Evolutionary conservation across 2,888 invertebrate species (phyloP).

Genomic region (Caenorhabditis imperialis): DNA sequence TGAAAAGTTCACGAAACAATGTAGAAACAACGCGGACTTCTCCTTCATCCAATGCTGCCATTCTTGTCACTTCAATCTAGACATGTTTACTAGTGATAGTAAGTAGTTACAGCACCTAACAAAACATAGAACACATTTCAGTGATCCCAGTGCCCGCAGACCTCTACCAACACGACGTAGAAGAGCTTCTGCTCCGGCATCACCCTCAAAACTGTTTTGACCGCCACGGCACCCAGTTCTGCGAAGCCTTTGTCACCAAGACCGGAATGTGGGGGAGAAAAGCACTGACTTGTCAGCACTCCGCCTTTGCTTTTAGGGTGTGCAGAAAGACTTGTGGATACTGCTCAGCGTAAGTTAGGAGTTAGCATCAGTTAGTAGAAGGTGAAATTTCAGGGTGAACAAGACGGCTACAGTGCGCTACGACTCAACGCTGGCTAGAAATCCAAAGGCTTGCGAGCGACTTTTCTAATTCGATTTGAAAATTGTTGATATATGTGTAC

Average conservation of each 20-base stretch:
- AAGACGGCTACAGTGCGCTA: constrained; percentile 63
- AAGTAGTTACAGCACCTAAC: too few relatives aligned
- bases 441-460: constrained; percentile 65
- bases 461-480: constrained; percentile 53
- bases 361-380: background rate
- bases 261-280: constrained; percentile 61
- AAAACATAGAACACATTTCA: too few relatives aligned
- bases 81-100: constrained; percentile 62
- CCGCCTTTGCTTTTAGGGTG: constrained; percentile 71
- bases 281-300: constrained; percentile 65
- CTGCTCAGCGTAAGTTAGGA: constrained; percentile 55
- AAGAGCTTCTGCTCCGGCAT: constrained; percentile 61
- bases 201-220: constrained; percentile 65
- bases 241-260: constrained; percentile 63
- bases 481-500: background rate
- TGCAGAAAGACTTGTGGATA: constrained; percentile 72
- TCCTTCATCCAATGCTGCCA: constrained; percentile 73
- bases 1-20: constrained; percentile 66
- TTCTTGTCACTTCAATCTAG: constrained; percentile 70
- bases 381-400: constrained; percentile 52
- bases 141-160: constrained; percentile 60
- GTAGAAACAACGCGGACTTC: constrained; percentile 70
- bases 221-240: constrained; percentile 65
- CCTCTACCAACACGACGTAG: constrained; percentile 68
- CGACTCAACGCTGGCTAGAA: constrained; percentile 63